Percentiles rank a stretch among this genome's conserved stretches.
These are phyloP conservation scores for Drosophila algonquin DNA, from an alignment of 2,888 invertebrate species.

Conservation along the genomic window DNA sequence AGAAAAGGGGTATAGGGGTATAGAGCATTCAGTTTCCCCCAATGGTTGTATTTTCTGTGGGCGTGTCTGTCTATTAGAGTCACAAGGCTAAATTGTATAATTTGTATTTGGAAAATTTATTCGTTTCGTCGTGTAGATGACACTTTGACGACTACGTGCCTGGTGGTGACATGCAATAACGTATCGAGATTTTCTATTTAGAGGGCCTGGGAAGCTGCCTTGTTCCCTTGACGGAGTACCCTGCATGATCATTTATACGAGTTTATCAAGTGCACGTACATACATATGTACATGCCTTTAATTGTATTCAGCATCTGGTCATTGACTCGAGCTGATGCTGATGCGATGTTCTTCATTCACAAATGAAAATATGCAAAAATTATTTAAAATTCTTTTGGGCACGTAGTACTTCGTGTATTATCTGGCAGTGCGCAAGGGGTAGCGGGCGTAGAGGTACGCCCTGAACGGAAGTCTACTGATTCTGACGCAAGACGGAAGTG, in stretches of 20 bases:
- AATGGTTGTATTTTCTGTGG: slow-evolving; percentile 4
- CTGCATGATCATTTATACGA: slow-evolving; percentile 2
- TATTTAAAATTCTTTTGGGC: slow-evolving; percentile 1
- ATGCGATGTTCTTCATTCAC: slow-evolving; percentile 1
- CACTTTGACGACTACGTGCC: no score
- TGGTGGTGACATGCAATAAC: not conserved
- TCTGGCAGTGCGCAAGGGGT: not conserved
- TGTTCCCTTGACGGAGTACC: not conserved
- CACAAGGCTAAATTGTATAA: slow-evolving; percentile 11
- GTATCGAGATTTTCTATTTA: not conserved
- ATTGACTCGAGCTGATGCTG: slow-evolving; percentile 22
- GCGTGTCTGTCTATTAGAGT: not conserved
- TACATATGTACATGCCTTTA: not conserved
- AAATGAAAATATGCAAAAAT: slow-evolving; percentile 1
- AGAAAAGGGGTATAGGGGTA: not conserved
- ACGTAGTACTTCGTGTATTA: slow-evolving; percentile 27
- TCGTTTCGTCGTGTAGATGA: not conserved
- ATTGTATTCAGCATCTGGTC: slow-evolving; percentile 25
- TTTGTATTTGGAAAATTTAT: slow-evolving; percentile 15
- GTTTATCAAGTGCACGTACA: not conserved
- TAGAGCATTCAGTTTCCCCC: not conserved
- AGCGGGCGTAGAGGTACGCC: slow-evolving; percentile 1
- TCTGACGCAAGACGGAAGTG: slow-evolving; percentile 14
- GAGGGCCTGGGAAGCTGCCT: not conserved
- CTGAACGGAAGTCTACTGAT: slow-evolving; percentile 13